Percentiles rank a stretch among this genome's conserved stretches.
Evolutionary conservation across 2,888 invertebrate genomes (phyloP).

Genomic region (Mechanitis mazaeus): DNA sequence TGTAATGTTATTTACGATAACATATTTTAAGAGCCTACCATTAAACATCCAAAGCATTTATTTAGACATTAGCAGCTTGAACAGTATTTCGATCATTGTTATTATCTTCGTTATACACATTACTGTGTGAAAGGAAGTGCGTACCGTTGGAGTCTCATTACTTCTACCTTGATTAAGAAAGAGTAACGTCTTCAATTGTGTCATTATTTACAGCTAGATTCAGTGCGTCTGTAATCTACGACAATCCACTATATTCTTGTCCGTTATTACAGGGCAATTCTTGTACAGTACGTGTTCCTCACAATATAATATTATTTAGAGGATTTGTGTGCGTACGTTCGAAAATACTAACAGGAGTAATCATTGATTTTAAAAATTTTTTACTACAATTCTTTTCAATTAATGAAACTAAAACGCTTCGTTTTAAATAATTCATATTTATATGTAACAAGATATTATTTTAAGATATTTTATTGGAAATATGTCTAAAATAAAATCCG

Average conservation of each 20-base stretch:
- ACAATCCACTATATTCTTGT: constrained; percentile 59
- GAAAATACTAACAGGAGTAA: constrained; percentile 25
- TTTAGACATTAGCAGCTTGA: background rate
- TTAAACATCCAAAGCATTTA: background rate
- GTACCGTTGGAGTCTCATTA: constrained; percentile 23
- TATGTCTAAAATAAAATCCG: too few species aligned
- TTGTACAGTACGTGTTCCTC: constrained; percentile 60
- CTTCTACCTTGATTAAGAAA: constrained; percentile 41
- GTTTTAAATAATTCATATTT: too few species aligned
- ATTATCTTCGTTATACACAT: constrained; percentile 3
- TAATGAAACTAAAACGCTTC: too few species aligned
- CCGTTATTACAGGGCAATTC: constrained; percentile 73
- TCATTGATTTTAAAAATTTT: constrained; percentile 1
- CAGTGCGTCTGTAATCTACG: constrained; percentile 66
- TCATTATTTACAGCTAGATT: constrained; percentile 71
- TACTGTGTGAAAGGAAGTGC: constrained; percentile 23
- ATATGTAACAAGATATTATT: too few species aligned
- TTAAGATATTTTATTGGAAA: too few species aligned
- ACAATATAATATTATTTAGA: constrained; percentile 55
- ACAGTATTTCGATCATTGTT: background rate
- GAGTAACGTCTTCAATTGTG: constrained; percentile 58
- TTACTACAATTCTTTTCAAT: too few species aligned
- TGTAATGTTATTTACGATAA: background rate
- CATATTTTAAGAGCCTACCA: background rate
- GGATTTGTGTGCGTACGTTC: constrained; percentile 28